Percentiles rank a stretch among this genome's conserved stretches.
Evolutionary conservation across 2,113 vertebrate species (phyloP).

Genomic region (Sminthopsis crassicaudata): DNA sequence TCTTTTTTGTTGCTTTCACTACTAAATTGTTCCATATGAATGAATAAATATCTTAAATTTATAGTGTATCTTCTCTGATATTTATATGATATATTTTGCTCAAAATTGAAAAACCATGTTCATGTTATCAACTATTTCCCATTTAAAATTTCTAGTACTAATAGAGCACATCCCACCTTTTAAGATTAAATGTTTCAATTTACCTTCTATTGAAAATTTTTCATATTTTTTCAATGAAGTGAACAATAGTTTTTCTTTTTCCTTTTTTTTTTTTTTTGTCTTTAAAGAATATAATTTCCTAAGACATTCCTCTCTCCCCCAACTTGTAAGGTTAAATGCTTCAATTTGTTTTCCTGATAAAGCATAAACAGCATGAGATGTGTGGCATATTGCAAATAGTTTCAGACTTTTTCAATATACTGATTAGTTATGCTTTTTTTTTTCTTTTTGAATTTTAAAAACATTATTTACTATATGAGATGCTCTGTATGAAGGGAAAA

Average conservation of each 20-base stretch:
- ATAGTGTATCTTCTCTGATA: no score
- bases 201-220: no score
- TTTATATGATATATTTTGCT: neutral
- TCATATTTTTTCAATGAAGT: no score
- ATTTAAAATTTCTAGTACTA: neutral
- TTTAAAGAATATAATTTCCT: no score
- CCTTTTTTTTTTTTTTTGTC: no score
- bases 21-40: neutral
- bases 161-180: neutral
- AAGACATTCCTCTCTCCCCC: no score
- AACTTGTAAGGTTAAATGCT: neutral
- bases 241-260: no score
- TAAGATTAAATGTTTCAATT: no score
- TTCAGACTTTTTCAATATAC: neutral
- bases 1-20: neutral
- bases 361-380: neutral
- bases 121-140: neutral
- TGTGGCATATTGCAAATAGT: neutral
- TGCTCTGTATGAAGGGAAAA: neutral
- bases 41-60: neutral
- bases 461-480: neutral
- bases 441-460: neutral
- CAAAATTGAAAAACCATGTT: neutral
- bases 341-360: neutral
- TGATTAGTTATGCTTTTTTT: neutral